These are phyloP conservation scores for Pungitius pungitius DNA, from an alignment of 2,113 vertebrate genomes.

Conservation along the genomic window DNA sequence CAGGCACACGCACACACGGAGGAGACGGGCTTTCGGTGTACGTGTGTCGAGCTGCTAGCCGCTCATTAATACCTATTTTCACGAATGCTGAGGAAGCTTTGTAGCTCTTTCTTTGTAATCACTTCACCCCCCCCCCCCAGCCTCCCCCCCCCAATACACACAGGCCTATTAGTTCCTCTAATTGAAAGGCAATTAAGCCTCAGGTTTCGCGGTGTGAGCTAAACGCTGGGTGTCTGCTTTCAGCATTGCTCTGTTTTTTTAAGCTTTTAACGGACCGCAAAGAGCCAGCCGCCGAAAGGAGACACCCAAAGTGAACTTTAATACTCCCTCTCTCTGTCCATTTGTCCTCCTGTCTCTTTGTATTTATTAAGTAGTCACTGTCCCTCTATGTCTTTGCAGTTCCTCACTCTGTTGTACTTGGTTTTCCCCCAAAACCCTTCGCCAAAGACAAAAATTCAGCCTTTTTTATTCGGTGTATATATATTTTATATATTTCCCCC, in stretches of 20 bases:
- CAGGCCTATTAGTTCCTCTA: slow-evolving; percentile 74
- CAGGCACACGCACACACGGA: slow-evolving; percentile 6
- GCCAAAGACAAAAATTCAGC: neutral
- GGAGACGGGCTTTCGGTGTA: slow-evolving; percentile 12
- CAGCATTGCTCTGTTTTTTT: slow-evolving; percentile 61
- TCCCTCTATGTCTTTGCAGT: neutral
- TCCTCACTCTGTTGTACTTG: neutral
- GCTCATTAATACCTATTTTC: slow-evolving; percentile 69
- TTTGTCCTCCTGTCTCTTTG: neutral
- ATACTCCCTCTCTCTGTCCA: slow-evolving; percentile 28
- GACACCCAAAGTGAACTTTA: slow-evolving; percentile 61
- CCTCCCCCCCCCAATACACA: slow-evolving; percentile 3
- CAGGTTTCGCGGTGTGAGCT: slow-evolving; percentile 76
- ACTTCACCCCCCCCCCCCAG: slow-evolving; percentile 6
- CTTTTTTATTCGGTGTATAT: neutral
- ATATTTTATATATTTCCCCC: neutral
- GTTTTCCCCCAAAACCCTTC: neutral
- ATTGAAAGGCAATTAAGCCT: slow-evolving; percentile 82
- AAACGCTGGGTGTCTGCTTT: slow-evolving; percentile 73
- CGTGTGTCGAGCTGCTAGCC: slow-evolving; percentile 19
- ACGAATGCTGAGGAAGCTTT: slow-evolving; percentile 64
- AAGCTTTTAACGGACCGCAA: slow-evolving; percentile 75
- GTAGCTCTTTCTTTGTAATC: slow-evolving; percentile 52
- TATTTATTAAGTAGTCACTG: neutral
- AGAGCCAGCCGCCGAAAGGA: slow-evolving; percentile 65